These are phyloP conservation scores for Noctua janthina DNA, from an alignment of 2,888 invertebrate genomes.

Conservation along the genomic window DNA sequence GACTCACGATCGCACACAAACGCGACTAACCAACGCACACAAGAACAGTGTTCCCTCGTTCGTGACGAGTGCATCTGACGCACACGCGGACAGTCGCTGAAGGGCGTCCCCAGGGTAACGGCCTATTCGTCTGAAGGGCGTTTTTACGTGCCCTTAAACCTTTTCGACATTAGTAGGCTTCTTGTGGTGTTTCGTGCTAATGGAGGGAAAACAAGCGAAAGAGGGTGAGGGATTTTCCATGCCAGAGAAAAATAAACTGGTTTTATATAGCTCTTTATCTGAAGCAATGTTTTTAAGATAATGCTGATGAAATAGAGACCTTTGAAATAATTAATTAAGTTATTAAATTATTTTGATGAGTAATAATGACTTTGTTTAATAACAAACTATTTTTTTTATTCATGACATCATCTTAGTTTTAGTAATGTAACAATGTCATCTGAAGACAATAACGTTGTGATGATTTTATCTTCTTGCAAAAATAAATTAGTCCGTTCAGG, in stretches of 20 bases:
- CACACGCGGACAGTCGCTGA: conserved; percentile 48
- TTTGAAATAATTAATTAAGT: conserved; percentile 18
- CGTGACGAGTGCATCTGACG: conserved; percentile 58
- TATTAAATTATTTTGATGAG: conserved; percentile 19
- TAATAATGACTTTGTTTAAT: conserved; percentile 4
- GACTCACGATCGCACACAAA: conserved; percentile 26
- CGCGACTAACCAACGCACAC: conserved; percentile 26
- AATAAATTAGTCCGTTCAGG: too few species aligned
- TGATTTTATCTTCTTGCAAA: neutral
- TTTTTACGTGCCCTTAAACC: conserved; percentile 65
- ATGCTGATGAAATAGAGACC: neutral
- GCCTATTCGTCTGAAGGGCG: conserved; percentile 73
- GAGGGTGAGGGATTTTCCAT: neutral
- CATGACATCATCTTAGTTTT: neutral
- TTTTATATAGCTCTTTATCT: neutral
- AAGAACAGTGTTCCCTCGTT: neutral
- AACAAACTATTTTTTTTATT: neutral
- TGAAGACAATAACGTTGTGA: neutral
- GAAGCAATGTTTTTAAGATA: neutral
- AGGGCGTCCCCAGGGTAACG: conserved; percentile 68
- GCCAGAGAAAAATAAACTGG: neutral
- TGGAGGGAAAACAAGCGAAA: neutral
- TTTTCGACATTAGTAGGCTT: conserved; percentile 55
- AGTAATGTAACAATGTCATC: neutral
- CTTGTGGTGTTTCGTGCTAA: conserved; percentile 24